These are phyloP conservation scores for Hyposmocoma kahamanoa DNA, from an alignment of 1,140 invertebrate species.

Conservation along the genomic window DNA sequence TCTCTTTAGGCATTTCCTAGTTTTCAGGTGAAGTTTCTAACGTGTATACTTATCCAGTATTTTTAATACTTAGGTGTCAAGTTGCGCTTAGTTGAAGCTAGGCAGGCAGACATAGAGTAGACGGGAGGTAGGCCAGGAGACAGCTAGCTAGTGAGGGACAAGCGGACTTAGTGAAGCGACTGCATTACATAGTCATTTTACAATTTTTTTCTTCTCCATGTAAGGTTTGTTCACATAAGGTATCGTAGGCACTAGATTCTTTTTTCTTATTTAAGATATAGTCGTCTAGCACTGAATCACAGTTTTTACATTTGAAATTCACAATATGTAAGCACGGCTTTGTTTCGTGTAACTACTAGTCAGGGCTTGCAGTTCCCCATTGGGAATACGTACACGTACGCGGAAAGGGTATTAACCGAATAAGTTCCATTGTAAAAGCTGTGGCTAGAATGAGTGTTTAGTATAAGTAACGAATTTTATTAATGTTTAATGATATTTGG, in stretches of 20 bases:
- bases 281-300: constrained; percentile 41
- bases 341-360: constrained; percentile 13
- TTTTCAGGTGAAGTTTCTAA: constrained; percentile 9
- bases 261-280: constrained; percentile 30
- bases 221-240: constrained; percentile 51
- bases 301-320: constrained; percentile 45
- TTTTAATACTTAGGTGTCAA: constrained; percentile 66
- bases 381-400: too few species aligned
- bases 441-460: too few species aligned
- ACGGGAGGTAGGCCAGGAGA: constrained; percentile 44
- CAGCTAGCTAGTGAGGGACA: constrained; percentile 57
- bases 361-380: constrained; percentile 14
- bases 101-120: constrained; percentile 61
- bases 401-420: too few species aligned
- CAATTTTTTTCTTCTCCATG: constrained; percentile 17
- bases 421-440: constrained; percentile 46
- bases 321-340: constrained; percentile 21
- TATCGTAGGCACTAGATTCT: constrained; percentile 41
- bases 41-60: constrained; percentile 28
- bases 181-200: constrained; percentile 29
- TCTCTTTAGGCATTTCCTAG: neutral
- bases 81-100: constrained; percentile 63
- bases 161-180: constrained; percentile 47
- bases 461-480: too few species aligned
- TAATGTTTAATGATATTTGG: neutral